phyloP scores from a whole-genome alignment of 2,797 vertebrate genomes.

The Tapera naevia region DNA sequence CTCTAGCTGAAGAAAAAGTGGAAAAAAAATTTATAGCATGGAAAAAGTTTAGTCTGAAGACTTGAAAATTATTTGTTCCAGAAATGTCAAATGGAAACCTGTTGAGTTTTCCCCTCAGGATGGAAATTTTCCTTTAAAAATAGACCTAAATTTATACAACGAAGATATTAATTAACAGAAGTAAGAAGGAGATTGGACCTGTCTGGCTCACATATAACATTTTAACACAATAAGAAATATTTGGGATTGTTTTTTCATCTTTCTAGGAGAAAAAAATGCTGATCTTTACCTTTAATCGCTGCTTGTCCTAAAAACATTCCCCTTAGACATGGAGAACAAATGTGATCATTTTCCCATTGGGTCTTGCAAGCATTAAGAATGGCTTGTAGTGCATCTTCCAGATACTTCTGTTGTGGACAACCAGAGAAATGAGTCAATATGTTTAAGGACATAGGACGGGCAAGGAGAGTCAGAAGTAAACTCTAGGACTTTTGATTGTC shows the following conservation, averaged over 20 bases:
- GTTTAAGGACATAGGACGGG: not conserved
- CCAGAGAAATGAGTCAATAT: not conserved
- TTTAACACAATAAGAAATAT: not conserved
- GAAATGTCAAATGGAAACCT: slow-evolving; percentile 16
- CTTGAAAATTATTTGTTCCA: not conserved
- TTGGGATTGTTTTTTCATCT: not conserved
- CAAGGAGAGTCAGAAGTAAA: not conserved
- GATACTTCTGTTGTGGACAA: not conserved
- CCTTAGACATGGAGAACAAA: not conserved
- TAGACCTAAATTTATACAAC: not conserved
- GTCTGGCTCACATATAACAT: not conserved
- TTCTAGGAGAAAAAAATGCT: not conserved
- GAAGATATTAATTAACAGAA: not conserved
- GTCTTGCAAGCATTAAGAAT: not conserved
- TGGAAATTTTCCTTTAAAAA: slow-evolving; percentile 5
- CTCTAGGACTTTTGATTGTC: not conserved
- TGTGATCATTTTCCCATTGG: not conserved
- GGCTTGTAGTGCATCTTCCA: not conserved
- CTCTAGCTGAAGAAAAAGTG: not conserved
- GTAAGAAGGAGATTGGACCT: not conserved
- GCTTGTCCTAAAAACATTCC: not conserved
- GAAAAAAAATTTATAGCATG: not conserved
- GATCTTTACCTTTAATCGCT: not conserved
- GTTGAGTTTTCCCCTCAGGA: not conserved
- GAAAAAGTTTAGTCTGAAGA: not conserved